Conservation (phyloP, 2,888 invertebrate species). For the Aphrophora alni region DNA sequence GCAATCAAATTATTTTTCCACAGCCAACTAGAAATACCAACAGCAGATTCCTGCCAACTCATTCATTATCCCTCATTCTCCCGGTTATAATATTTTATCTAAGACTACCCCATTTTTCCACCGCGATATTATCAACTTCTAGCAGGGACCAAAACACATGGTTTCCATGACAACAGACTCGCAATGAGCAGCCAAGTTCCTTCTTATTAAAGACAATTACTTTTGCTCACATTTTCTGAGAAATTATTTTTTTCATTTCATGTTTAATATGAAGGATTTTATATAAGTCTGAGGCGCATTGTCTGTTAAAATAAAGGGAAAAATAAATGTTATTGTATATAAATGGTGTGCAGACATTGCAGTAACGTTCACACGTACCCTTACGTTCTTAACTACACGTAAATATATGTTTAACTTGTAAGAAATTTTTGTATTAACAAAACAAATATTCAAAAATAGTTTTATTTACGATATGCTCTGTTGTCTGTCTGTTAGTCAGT, state of each 20-base stretch:
- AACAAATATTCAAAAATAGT: too few relatives aligned
- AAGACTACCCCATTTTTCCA: not conserved
- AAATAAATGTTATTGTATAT: too few relatives aligned
- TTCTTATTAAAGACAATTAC: not conserved
- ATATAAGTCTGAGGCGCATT: too few relatives aligned
- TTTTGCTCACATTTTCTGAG: not conserved
- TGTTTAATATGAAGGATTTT: not conserved
- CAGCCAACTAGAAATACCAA: not conserved
- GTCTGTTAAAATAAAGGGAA: too few relatives aligned
- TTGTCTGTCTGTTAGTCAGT: too few relatives aligned
- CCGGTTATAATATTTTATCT: not conserved
- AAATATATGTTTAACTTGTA: too few relatives aligned
- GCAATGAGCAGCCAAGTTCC: not conserved
- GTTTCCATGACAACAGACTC: not conserved
- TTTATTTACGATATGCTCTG: too few relatives aligned
- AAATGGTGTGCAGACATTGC: too few relatives aligned
- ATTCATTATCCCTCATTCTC: not conserved
- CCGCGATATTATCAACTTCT: not conserved
- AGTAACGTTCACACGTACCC: too few relatives aligned
- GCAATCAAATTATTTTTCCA: not conserved
- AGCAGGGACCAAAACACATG: not conserved
- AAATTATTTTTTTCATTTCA: not conserved
- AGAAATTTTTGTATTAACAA: too few relatives aligned
- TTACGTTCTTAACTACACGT: too few relatives aligned
- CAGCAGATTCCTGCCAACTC: not conserved